Evolutionary conservation across 30 jellyfish, hydroid and myxozoan species (phyloP), one percentile per base, ranked within the genome.

Genomic region (Pseudorhiza aurosa): DNA sequence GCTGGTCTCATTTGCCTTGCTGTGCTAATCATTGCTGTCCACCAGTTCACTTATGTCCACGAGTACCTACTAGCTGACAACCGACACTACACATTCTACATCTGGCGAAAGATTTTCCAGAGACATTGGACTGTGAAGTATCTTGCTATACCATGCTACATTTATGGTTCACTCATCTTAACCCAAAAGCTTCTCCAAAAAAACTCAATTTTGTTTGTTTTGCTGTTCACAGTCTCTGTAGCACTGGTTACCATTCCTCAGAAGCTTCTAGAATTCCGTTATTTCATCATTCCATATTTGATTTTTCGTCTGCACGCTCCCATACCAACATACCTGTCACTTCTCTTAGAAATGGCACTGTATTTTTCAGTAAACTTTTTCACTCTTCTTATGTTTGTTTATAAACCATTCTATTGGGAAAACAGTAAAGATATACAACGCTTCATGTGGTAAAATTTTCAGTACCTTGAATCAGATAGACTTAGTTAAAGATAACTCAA

Each of bases 381-480:
- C 18, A 93, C 97, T 8, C 15, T 93, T 33, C 33, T 56, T 17
- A 30, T 93, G 78, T 93, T 83, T 58, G 43, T 93, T 77, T 92
- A 64, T 55, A 83, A 77, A 56, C 98, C 98, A 15, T 92, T 92
- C 64, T 44, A 65, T 42, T 92, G 98, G 98, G 80, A 70, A 4
- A 71, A 80, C 62, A 77, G 68, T 2, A 40, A 31, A 15, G 81
- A 88, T 21, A 39, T 75, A 37, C 96, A 92, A 67, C 65, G 96
- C 8, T 92, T 92, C 68, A 92, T 92, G 98, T 92, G 98, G 98
- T 92, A 63, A 56, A 14, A n/a, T n/a, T n/a, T n/a, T n/a, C n/a
- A n/a, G n/a, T n/a, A n/a, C n/a, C n/a, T n/a, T n/a, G n/a, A 6
- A 58, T 26, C 1, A 9, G 33, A 2, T 63, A 12, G 15, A 17